These are phyloP conservation scores for Rhimphoctona megacephalus DNA, from an alignment of 2,888 invertebrate genomes.

Conservation along the genomic window DNA sequence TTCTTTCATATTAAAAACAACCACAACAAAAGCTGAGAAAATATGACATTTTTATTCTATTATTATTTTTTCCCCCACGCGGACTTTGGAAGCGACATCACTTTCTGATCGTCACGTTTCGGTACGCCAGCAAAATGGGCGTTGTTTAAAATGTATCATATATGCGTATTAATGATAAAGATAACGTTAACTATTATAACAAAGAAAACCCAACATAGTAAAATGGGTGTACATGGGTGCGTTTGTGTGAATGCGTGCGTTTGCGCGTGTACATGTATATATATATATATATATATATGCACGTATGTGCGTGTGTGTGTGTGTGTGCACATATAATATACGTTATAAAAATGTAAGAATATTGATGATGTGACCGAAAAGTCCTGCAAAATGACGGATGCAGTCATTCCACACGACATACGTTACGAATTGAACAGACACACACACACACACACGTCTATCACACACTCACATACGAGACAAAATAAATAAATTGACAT, in stretches of 20 bases:
- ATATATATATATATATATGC: slow-evolving; percentile 66
- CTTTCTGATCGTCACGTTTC: slow-evolving; percentile 80
- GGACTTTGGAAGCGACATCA: slow-evolving; percentile 45
- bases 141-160: slow-evolving; percentile 85
- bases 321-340: slow-evolving; percentile 74
- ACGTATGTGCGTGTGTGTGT: slow-evolving; percentile 54
- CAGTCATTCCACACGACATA: slow-evolving; percentile 55
- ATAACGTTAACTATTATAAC: slow-evolving; percentile 81
- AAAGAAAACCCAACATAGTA: slow-evolving; percentile 79
- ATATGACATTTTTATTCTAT: slow-evolving; percentile 60
- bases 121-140: slow-evolving; percentile 80
- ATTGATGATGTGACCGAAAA: slow-evolving; percentile 72
- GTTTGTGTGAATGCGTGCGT: slow-evolving; percentile 51
- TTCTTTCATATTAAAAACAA: slow-evolving; percentile 51
- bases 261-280: slow-evolving; percentile 73
- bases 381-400: slow-evolving; percentile 49
- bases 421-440: slow-evolving; percentile 63
- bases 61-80: slow-evolving; percentile 54
- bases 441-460: slow-evolving; percentile 59
- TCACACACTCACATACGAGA: slow-evolving; percentile 34
- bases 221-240: slow-evolving; percentile 68
- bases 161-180: slow-evolving; percentile 83
- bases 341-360: slow-evolving; percentile 78
- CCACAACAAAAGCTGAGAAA: background rate
- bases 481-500: slow-evolving; percentile 46